Conservation (phyloP, 2,113 vertebrate species). For the Atherinomorus stipes region DNA sequence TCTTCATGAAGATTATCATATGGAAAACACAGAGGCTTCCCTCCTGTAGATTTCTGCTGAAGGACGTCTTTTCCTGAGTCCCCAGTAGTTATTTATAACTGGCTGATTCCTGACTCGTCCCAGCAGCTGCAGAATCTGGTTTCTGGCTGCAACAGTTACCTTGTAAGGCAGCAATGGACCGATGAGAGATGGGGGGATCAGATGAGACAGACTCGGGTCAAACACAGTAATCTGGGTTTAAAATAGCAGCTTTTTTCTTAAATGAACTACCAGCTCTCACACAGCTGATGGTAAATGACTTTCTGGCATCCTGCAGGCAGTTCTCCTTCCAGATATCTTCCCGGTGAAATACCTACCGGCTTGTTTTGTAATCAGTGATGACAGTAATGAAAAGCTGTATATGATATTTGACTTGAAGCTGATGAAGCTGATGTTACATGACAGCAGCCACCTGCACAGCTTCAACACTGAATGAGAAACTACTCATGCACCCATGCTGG, state of each 20-base stretch:
- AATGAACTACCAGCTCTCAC: background rate
- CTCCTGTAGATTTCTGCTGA: background rate
- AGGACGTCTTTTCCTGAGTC: background rate
- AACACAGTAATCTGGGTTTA: background rate
- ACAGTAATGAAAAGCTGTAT: background rate
- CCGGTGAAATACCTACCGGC: background rate
- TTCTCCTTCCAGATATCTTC: no score
- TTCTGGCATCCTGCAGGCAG: no score
- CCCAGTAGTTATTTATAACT: constrained; percentile 65
- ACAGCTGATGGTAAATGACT: background rate
- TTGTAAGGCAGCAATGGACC: constrained; percentile 66
- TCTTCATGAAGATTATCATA: no score
- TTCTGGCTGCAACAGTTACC: constrained; percentile 67
- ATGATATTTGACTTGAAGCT: background rate
- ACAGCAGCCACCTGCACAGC: background rate
- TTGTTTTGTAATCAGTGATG: background rate
- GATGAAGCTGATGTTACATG: background rate
- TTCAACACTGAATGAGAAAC: no score
- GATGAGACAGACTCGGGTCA: background rate
- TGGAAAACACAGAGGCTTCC: no score
- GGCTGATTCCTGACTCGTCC: constrained; percentile 49
- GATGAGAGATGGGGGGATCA: background rate
- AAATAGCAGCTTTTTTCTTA: background rate
- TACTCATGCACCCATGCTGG: no score
- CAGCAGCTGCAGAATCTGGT: constrained; percentile 63